Base-by-base conservation (phyloP, 2,113 vertebrate species). In the Toxotes chatareus region DNA sequence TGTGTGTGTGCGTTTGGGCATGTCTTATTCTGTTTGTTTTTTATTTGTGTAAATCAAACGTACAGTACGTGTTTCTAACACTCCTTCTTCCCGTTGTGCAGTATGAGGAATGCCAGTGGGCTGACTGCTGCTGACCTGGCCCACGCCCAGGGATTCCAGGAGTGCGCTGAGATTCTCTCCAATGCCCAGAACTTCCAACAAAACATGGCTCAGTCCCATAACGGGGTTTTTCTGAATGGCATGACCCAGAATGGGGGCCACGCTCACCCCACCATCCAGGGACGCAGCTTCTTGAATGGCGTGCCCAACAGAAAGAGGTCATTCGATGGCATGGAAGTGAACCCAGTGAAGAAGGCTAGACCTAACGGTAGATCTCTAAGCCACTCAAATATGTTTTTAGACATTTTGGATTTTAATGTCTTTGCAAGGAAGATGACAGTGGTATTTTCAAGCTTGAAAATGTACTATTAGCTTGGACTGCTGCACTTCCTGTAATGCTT, bases 101-200 rank as follows among this genome's bases (percentile, higher is more conserved):
- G 98, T 96, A 96, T 99, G 93, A 98, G 97, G 96, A 99, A 99
- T 96, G 97, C 97, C 95, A 98, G 96, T 96, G 98, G 97, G 95
- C 96, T 99, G 97, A 98, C 97, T 21, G 97, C 97, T 90, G 98
- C 98, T 88, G 97, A 99, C 95, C 97, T 99, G 96, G 98, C 98
- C 92, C 96, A 97, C 86, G 96, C 97, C 93, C 98, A 99, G 95
- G 98, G 98, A 84, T 99, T 99, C 96, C 96, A 93, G 83, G 97
- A 98, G 90, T 99, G 98, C 81, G 95, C 97, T 86, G 97, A 96
- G 94, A 96, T 98, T 95, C 97, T 99, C 91, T 96, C 96, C 95
- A 98, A 97, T 95, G 96, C 98, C 91, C 98, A 98, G 96, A 98
- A 97, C 90, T 96, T 93, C 86, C 94, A 96, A 93, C 93, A 94